Evolutionary conservation across 1,140 invertebrate genomes (phyloP), one percentile per base, ranked within the genome.

Genomic region (Vanessa atalanta): DNA sequence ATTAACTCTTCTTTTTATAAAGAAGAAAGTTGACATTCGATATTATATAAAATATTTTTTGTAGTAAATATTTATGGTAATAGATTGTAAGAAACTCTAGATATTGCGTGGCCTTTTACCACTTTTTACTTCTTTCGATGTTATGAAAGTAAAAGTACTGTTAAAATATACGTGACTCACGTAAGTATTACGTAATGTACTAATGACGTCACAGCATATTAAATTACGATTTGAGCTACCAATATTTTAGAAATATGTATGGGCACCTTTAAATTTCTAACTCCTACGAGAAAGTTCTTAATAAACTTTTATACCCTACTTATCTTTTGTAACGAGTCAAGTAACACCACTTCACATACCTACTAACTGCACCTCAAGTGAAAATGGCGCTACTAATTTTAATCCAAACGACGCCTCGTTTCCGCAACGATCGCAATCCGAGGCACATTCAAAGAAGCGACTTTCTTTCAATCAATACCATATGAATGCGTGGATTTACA

Each of bases 311-410:
- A 67, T 67, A 50, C n/a, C 20, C 31, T 14, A 69, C 55, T n/a
- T 26, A 69, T 69, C 55, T 57, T 68, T 60, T 37, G 67, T 69
- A 69, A 60, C 57, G 67, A 69, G 53, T 69, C 67, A 61, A 69
- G 67, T 69, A 69, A 69, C 47, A 53, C 53, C n/a, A 37, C 43
- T 61, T 69, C 43, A 26, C 47, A 50, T 57, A 68, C 53, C 66
- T 57, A 37, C 20, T 65, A 50, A 26, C 47, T 15, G 64, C 47
- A 14, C 12, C 16, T 65, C 64, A 43, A 50, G 65, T 66, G 47
- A 66, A 66, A 53, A 66, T 66, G 57, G 26, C 13, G 20, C 57
- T 23, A 66, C 65, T 70, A 37, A 70, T 70, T 63, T 60, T 60
- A 60, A 66, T 31, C 65, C 20, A 37, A 66, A 66, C 50, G 47